A percentile compares a stretch with the other conserved stretches of the same genome.
phyloP scores from a whole-genome alignment of 1,140 invertebrate species.

The Trissolcus basalis region DNA sequence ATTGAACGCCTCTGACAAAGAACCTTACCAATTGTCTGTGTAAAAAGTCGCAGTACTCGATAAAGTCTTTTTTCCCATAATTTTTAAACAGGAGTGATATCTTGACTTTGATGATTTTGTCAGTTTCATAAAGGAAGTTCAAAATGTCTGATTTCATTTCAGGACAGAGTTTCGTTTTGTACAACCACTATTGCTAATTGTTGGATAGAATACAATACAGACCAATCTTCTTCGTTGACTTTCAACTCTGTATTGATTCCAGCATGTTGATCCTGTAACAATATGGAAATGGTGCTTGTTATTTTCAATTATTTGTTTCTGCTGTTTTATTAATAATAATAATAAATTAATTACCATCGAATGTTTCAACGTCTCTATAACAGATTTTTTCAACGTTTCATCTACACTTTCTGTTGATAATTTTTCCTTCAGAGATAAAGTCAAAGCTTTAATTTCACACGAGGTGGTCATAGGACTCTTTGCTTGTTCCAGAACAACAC shows the following conservation, averaged over 20 bases:
- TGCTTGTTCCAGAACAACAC: slow-evolving; percentile 19
- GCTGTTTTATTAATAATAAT: slow-evolving; percentile 1
- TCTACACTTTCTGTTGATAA: slow-evolving; percentile 2
- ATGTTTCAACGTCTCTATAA: slow-evolving; percentile 3
- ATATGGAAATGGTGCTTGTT: neutral
- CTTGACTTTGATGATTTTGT: slow-evolving; percentile 5
- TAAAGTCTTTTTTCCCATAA: slow-evolving; percentile 19
- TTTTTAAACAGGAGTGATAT: slow-evolving; percentile 17
- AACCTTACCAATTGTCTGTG: slow-evolving; percentile 19
- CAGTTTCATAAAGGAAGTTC: slow-evolving; percentile 19
- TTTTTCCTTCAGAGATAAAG: slow-evolving; percentile 18
- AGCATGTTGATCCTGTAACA: neutral
- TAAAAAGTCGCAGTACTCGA: slow-evolving; percentile 21
- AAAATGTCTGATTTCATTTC: slow-evolving; percentile 26
- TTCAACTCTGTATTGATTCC: neutral
- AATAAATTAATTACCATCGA: slow-evolving; percentile 20
- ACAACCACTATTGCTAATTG: slow-evolving; percentile 20
- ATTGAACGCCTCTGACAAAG: slow-evolving; percentile 1
- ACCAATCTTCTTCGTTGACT: slow-evolving; percentile 7
- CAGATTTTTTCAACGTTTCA: slow-evolving; percentile 11
- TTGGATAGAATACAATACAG: slow-evolving; percentile 5
- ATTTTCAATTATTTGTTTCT: neutral
- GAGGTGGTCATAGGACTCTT: slow-evolving; percentile 13
- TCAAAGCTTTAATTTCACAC: slow-evolving; percentile 29
- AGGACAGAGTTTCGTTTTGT: slow-evolving; percentile 5